Evolutionary conservation across 1,140 invertebrate genomes (phyloP).

Genomic region (Bombus difficillimus): DNA sequence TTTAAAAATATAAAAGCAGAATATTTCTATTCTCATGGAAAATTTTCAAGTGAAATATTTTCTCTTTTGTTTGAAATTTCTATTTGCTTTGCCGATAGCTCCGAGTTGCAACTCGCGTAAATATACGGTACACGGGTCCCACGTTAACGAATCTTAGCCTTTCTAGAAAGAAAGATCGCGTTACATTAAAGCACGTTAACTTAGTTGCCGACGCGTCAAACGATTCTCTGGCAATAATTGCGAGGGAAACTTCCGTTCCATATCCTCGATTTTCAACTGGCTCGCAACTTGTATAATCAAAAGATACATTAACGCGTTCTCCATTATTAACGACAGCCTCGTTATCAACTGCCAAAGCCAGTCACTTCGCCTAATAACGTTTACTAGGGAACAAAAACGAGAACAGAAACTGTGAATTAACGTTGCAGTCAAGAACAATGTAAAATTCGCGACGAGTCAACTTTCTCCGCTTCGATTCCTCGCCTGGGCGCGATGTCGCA

Average conservation of each 20-base stretch:
- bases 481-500: not conserved
- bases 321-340: constrained; percentile 9
- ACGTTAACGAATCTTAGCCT: not conserved
- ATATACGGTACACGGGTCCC: no score
- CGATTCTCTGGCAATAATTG: not conserved
- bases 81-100: not conserved
- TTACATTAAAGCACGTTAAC: not conserved
- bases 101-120: not conserved
- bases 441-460: not conserved
- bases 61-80: not conserved
- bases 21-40: no score
- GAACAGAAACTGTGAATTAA: not conserved
- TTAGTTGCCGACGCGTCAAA: not conserved
- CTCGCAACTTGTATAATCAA: not conserved
- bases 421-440: not conserved
- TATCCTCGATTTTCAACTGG: not conserved
- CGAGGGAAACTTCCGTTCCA: not conserved
- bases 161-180: not conserved
- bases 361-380: not conserved
- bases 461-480: constrained; percentile 1
- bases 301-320: not conserved
- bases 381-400: not conserved
- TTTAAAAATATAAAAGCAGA: no score
- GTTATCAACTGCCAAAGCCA: constrained; percentile 8
- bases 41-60: not conserved